Conservation (phyloP, 1,140 invertebrate species). For the Rhizoglyphus robini region DNA sequence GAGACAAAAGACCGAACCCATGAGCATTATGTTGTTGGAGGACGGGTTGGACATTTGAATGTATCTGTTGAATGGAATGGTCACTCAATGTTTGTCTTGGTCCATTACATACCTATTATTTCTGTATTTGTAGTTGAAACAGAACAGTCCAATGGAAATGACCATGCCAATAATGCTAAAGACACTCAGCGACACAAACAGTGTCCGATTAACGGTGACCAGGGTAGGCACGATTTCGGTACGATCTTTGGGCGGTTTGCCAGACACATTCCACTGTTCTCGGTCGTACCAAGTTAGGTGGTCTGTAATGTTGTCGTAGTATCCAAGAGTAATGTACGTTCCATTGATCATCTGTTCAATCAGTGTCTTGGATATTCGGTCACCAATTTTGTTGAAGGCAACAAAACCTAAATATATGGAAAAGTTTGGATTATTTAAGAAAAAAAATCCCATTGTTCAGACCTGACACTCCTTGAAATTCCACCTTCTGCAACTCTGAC, state of each 20-base stretch:
- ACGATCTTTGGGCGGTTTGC: conserved; percentile 74
- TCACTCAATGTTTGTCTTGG: neutral
- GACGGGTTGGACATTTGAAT: conserved; percentile 91
- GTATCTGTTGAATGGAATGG: conserved; percentile 51
- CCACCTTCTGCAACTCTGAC: conserved; percentile 76
- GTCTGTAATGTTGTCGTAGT: conserved; percentile 86
- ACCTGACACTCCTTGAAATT: conserved; percentile 84
- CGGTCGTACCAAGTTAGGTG: conserved; percentile 82
- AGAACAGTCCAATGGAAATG: conserved; percentile 61
- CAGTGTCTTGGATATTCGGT: conserved; percentile 92
- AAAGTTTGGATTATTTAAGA: conserved; percentile 23
- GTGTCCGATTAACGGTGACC: conserved; percentile 64
- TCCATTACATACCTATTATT: conserved; percentile 56
- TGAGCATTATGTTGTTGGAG: conserved; percentile 89
- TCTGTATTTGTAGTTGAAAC: conserved; percentile 78
- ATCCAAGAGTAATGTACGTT: conserved; percentile 85
- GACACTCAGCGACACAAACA: conserved; percentile 80
- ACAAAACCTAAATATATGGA: conserved; percentile 58
- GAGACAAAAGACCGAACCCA: conserved; percentile 85
- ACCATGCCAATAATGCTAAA: conserved; percentile 71
- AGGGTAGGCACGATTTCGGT: conserved; percentile 71
- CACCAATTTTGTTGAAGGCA: conserved; percentile 83
- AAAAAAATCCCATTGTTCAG: conserved; percentile 24
- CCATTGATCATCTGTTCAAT: conserved; percentile 93
- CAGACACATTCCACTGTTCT: conserved; percentile 61